Conservation (phyloP, 2,888 invertebrate genomes). For the Apotomis betuletana region DNA sequence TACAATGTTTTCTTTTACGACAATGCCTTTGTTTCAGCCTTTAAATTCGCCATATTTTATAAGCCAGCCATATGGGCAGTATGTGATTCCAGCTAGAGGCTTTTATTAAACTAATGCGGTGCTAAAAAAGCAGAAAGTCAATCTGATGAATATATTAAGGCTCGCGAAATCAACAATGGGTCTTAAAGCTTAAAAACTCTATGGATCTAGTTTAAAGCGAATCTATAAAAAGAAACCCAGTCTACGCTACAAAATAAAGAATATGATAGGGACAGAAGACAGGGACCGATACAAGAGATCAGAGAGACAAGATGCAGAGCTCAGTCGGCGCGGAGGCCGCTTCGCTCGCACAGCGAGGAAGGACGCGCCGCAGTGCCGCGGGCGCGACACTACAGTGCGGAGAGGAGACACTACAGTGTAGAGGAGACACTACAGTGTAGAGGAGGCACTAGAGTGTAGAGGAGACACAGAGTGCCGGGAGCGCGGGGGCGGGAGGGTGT, state of each 20-base stretch:
- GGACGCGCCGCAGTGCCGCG: conserved; percentile 3
- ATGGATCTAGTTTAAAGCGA: neutral
- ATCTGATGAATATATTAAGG: neutral
- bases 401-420: neutral
- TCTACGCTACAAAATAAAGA: conserved; percentile 21
- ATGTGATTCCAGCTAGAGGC: neutral
- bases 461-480: neutral
- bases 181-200: neutral
- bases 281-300: conserved; percentile 25
- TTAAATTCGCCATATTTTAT: neutral
- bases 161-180: neutral
- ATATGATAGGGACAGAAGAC: conserved; percentile 27
- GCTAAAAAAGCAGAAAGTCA: neutral
- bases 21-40: neutral
- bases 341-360: conserved; percentile 1
- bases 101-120: neutral
- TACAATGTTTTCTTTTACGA: neutral
- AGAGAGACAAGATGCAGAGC: neutral
- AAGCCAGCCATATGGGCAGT: neutral
- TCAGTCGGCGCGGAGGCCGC: conserved; percentile 23
- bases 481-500: conserved; percentile 10
- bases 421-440: neutral
- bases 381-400: neutral
- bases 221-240: conserved; percentile 6
- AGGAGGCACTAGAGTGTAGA: too few relatives aligned